Evolutionary conservation across 2,113 vertebrate genomes (phyloP), one percentile per base, ranked within the genome.

Genomic region (Madoqua kirkii): DNA sequence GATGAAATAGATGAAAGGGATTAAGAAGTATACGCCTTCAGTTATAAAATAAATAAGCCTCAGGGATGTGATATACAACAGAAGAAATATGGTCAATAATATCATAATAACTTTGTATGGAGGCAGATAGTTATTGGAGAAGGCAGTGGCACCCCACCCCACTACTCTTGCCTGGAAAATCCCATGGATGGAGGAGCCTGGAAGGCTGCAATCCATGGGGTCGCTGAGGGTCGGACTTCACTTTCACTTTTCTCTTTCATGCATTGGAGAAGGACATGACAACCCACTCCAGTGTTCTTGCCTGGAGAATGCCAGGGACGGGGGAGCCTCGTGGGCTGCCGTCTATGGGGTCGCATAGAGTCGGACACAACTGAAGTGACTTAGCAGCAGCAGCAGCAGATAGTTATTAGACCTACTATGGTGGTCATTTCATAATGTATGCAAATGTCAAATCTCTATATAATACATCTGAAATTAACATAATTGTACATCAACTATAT

Each of bases 311-410:
- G 21, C 55, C 55, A 57, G 21, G 21, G 55, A 57, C 0, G 8
- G 55, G 8, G 8, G 55, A 52, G 55, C 55, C 8, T 9, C 8
- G 55, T 1, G 7, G 55, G 21, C 55, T 23, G 55, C 55, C 1
- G 1, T 55, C 55, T 23, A 9, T 57, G 21, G 7, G 55, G 21
- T 57, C 3, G 3, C 55, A 57, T 8, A 57, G 21, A 57, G 55
- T 57, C 1, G 1, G 21, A 57, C 8, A 9, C 1, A 8, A 57
- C 55, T 57, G 55, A 57, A 23, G 21, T 0, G 21, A 57, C 55
- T 57, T 0, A 57, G 55, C 55, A 57, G 55, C 2, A 57, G 12
- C 52, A 55, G 21, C 15, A 23, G 12, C 52, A 55, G 21, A 25
- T 36, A 23, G 50, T 55, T 55, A 83, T n/a, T 15, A 55, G 21